Conservation (phyloP, 2,888 invertebrate genomes). For the Tortrix viridana region DNA sequence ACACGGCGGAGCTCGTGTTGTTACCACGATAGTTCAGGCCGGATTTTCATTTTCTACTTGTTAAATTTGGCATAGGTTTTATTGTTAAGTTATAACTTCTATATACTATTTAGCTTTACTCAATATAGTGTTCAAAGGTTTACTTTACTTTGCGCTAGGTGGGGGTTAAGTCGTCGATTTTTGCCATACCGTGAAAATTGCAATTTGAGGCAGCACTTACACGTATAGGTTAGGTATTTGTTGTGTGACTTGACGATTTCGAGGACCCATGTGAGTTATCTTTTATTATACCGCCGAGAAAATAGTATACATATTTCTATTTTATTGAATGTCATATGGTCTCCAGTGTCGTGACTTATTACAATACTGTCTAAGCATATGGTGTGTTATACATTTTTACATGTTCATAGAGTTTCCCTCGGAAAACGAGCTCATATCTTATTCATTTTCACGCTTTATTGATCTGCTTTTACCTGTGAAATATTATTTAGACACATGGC, state of each 20-base stretch:
- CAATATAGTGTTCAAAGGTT: constrained; percentile 44
- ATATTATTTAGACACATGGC: constrained; percentile 1
- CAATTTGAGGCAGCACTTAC: constrained; percentile 32
- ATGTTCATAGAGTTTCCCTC: constrained; percentile 16
- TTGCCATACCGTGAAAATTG: constrained; percentile 33
- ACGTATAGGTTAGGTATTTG: constrained; percentile 39
- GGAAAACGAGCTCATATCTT: constrained; percentile 25
- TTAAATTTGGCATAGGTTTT: constrained; percentile 41
- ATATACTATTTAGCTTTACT: constrained; percentile 15
- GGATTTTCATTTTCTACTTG: constrained; percentile 46
- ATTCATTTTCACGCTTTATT: constrained; percentile 25
- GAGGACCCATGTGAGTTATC: constrained; percentile 11
- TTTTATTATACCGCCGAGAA: neutral
- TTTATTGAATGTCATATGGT: constrained; percentile 12
- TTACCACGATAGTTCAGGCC: constrained; percentile 52
- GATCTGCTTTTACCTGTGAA: constrained; percentile 18
- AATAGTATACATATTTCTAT: neutral
- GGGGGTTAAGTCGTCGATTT: constrained; percentile 69
- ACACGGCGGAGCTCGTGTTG: constrained; percentile 57
- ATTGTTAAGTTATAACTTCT: constrained; percentile 30
- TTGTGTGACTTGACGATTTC: constrained; percentile 43
- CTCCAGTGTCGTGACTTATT: constrained; percentile 5
- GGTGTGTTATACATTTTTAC: constrained; percentile 30
- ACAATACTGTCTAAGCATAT: constrained; percentile 26
- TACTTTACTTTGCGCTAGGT: constrained; percentile 61